These are phyloP conservation scores for Seriola rivoliana DNA, from an alignment of 2,113 vertebrate species.

Conservation along the genomic window DNA sequence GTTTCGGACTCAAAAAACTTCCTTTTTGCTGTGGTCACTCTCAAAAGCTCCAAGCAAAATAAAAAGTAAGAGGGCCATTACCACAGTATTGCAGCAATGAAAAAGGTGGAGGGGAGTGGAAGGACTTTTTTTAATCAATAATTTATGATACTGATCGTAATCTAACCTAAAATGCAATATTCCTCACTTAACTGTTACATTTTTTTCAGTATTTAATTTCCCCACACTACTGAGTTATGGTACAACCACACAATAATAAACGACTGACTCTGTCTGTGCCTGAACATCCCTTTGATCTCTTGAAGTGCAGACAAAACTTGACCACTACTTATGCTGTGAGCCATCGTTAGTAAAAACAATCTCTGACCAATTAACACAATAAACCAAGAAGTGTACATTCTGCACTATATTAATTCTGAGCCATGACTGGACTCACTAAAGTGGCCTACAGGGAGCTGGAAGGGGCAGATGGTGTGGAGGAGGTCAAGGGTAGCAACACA, in stretches of 20 bases:
- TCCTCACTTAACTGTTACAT: background rate
- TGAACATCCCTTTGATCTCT: background rate
- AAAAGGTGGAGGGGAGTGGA: too few species aligned
- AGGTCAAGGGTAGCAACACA: constrained; percentile 27
- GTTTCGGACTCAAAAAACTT: too few species aligned
- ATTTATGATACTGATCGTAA: too few species aligned
- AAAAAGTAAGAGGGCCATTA: too few species aligned
- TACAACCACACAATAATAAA: background rate
- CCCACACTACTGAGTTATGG: background rate
- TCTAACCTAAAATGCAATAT: too few species aligned
- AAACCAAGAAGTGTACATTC: constrained; percentile 10
- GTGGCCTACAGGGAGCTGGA: constrained; percentile 40
- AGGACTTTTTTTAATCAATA: too few species aligned
- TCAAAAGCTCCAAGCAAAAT: too few species aligned
- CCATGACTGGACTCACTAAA: constrained; percentile 36
- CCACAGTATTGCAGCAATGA: too few species aligned
- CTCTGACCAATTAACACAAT: constrained; percentile 16
- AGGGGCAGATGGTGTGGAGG: constrained; percentile 53
- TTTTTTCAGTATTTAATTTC: background rate
- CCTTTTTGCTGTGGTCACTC: too few species aligned
- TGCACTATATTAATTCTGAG: constrained; percentile 46
- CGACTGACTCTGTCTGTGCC: background rate
- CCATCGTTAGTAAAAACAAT: background rate
- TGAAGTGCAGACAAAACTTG: background rate
- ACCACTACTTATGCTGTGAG: background rate